Evolutionary conservation across 2,888 invertebrate genomes (phyloP), one percentile per base, ranked within the genome.

Genomic region (Epicampocera succincta): DNA sequence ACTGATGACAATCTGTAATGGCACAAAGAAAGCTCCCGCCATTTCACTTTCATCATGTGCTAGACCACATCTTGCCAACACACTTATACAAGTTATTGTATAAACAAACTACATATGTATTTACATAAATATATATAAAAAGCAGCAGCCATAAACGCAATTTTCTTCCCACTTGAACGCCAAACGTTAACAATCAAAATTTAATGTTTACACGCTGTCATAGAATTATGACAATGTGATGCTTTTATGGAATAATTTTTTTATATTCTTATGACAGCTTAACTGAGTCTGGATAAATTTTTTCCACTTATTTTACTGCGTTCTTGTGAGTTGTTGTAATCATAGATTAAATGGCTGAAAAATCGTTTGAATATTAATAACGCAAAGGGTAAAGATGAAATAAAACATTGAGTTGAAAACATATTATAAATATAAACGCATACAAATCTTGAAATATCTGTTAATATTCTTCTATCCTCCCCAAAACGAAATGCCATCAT

Each of bases 141-240:
- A 40, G 69, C 58, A 40, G 54, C 66, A 73, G 81, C 61, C 42
- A 33, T 52, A 74, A 82, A 82, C 60, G 78, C 78, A 82, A 82
- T 82, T 82, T 82, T 82, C 78, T 78, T 66, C 65, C 78, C 78
- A 82, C 78, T 82, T 82, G 71, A 75, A 78, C 77, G 74, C 71
- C 71, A 74, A 82, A 78, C 71, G 82, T 71, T 78, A 74, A 75
- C 82, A 78, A 78, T 82, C 78, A 82, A 82, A 82, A 78, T 82
- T 78, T 82, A 66, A 82, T 82, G 66, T 78, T 82, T 82, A 74
- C 65, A 82, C 82, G 54, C 68, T 76, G 76, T 68, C 76, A 76
- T 38, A 69, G 76, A 76, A 69, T 76, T 69, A 69, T 76, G 61
- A 69, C 38, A 38, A 44, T 40, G n/a, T 19, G 61, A 21, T 13